Evolutionary conservation across 2,888 invertebrate genomes (phyloP).

Genomic region (Dermolepida albohirtum): DNA sequence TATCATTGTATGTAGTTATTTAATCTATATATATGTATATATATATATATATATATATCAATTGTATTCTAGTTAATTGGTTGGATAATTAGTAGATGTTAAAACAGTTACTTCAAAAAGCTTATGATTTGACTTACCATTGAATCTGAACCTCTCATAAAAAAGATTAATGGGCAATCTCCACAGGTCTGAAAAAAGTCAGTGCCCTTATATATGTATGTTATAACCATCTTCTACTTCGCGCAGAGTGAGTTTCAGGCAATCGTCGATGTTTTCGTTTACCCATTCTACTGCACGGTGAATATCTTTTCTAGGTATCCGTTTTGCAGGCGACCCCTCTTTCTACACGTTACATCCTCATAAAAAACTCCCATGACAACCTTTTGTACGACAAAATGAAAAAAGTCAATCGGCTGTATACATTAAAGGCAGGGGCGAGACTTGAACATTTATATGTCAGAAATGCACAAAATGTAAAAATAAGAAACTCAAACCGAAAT

Average conservation of each 20-base stretch:
- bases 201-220: conserved; percentile 26
- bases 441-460: too few species aligned
- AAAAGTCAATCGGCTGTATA: conserved; percentile 30
- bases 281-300: conserved; percentile 10
- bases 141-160: too few species aligned
- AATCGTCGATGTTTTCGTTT: not conserved
- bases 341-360: conserved; percentile 15
- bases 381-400: conserved; percentile 1
- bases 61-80: too few species aligned
- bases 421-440: too few species aligned
- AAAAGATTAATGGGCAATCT: too few species aligned
- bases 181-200: conserved; percentile 4
- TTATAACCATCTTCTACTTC: not conserved
- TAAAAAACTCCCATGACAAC: conserved; percentile 21
- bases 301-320: conserved; percentile 9
- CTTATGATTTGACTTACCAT: not conserved
- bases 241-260: conserved; percentile 13
- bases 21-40: too few species aligned
- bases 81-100: too few species aligned
- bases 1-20: too few species aligned
- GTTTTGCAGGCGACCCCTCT: conserved; percentile 13
- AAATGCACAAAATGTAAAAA: too few species aligned
- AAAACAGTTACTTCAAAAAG: too few species aligned
- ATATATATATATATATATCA: too few species aligned
- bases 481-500: too few species aligned